phyloP scores from a whole-genome alignment of 2,113 vertebrate genomes.

The Candoia aspera region DNA sequence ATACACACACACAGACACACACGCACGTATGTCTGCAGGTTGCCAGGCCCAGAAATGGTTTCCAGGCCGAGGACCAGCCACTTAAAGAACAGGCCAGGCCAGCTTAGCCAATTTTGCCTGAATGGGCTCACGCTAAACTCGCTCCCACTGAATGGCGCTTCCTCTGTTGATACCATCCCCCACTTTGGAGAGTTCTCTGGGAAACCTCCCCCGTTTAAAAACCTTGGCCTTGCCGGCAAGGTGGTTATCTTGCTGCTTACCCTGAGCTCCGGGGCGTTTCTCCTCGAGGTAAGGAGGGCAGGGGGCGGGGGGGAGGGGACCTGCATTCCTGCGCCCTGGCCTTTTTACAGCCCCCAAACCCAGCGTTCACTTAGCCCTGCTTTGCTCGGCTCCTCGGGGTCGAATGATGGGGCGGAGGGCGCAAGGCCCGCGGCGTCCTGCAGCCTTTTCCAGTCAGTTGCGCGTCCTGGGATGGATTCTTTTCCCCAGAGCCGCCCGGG shows the following conservation, averaged over 20 bases:
- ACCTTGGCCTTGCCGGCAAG: neutral
- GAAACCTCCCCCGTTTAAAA: neutral
- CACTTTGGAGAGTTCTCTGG: neutral
- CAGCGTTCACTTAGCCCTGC: neutral
- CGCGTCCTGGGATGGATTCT: neutral
- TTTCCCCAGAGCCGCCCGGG: neutral
- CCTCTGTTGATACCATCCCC: neutral
- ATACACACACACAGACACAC: no score
- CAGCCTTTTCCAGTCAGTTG: neutral
- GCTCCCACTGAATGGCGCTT: neutral
- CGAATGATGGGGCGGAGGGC: neutral
- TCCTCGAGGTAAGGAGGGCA: neutral
- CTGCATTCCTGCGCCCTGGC: neutral
- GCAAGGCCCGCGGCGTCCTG: neutral
- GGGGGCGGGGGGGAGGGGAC: neutral
- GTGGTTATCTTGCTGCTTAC: neutral
- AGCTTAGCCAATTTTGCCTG: neutral
- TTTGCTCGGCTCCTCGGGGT: neutral
- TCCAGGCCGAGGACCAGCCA: no score
- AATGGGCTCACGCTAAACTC: neutral
- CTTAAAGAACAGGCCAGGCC: neutral
- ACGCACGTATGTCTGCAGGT: neutral
- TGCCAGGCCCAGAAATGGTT: neutral
- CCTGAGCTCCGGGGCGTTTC: neutral
- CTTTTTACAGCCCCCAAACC: neutral